Base-by-base conservation (phyloP, 1,140 invertebrate genomes). In the Pseudomyrmex pallidus region DNA sequence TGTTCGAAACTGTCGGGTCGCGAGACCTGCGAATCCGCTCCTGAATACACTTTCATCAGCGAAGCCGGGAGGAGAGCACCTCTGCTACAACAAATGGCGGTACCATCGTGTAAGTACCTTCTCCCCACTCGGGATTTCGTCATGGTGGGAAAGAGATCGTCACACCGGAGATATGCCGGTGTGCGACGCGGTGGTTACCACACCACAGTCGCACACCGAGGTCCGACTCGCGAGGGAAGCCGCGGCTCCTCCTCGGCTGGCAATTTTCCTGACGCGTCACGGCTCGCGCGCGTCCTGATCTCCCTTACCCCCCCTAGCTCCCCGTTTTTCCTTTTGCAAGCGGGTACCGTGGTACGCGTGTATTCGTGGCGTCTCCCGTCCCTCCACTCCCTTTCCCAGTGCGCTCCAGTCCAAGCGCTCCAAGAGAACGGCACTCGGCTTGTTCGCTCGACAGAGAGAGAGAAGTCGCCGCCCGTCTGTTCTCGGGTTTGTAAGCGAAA, bases 91-190 rank as follows among this genome's bases (percentile, higher is more conserved):
- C 63, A 70, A 73, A 64, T 73, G 52, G 76, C 56, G 74, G 25
- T 72, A 73, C 52, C 80, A 52, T 52, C 50, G 57, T 59, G 77
- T 83, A 77, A 76, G 46, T 76, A 67, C 61, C 74, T 52, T 62
- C 50, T 50, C n/a, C 72, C 56, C 67, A 67, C 80, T 12, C 54
- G 15, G 64, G 7, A 8, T 70, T 62, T 54, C 64, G 64, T 57
- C 76, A 76, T 59, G 66, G 66, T 59, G 76, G 66, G 66, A 72
- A 80, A 80, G 72, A 80, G 66, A 67, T 22, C 73, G 73, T 74
- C 73, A 56, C 35, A 67, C 63, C 63, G 48, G 74, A 63, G 35
- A 77, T 46, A 54, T 67, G 62, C 20, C 76, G 54, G 56, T 48
- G 66, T 22, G 35, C 25, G 62, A 77, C 74, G 74, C n/a, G 46